Conservation (phyloP, 1,140 invertebrate species). For the Cyphomyrmex costatus region DNA sequence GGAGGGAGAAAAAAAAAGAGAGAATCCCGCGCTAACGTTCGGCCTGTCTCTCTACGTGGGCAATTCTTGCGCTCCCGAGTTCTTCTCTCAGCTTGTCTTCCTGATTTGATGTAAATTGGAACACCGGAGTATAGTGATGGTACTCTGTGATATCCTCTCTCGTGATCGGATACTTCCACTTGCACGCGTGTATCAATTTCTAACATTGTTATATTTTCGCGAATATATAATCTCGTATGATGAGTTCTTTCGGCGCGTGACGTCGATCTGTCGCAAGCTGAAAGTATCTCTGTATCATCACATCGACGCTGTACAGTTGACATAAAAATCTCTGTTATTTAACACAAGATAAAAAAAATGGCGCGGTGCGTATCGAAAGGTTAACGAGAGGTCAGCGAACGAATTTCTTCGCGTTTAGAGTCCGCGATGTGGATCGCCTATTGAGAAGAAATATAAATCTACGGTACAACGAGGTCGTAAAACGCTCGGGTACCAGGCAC, state of each 20-base stretch:
- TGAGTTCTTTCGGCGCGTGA: background rate
- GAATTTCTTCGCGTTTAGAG: conserved; percentile 20
- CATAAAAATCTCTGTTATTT: background rate
- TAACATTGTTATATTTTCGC: conserved; percentile 27
- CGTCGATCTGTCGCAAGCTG: background rate
- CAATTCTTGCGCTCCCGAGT: conserved; percentile 68
- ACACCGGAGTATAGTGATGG: conserved; percentile 70
- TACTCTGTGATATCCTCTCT: conserved; percentile 37
- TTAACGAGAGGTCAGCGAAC: conserved; percentile 4
- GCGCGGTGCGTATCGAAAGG: background rate
- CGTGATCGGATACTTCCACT: conserved; percentile 40
- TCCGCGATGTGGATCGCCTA: conserved; percentile 31
- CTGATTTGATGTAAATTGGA: conserved; percentile 85
- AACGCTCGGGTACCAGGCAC: background rate
- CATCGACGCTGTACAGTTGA: background rate
- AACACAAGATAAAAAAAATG: background rate
- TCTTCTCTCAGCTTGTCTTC: conserved; percentile 56
- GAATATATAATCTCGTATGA: conserved; percentile 3
- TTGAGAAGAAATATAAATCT: conserved; percentile 49
- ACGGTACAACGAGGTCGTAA: conserved; percentile 63
- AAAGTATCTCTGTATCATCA: background rate
- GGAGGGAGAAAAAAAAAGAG: conserved; percentile 10
- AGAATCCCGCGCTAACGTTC: conserved; percentile 61
- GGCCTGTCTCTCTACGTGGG: conserved; percentile 50
- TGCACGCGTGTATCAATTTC: conserved; percentile 40